Conservation (phyloP, 2,113 vertebrate species). For the Lasiurus borealis region DNA sequence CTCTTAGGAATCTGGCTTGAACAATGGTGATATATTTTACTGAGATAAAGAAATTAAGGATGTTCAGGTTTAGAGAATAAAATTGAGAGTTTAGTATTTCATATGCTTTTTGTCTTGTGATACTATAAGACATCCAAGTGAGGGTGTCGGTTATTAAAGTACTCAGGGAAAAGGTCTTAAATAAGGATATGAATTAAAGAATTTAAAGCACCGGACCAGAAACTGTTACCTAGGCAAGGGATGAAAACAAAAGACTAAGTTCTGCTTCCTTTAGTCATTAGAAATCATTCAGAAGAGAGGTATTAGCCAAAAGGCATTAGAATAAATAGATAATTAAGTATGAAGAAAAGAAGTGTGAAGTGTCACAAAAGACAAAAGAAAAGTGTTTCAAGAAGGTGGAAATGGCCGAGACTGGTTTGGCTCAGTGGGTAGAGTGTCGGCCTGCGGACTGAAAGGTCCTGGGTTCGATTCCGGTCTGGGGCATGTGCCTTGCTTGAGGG, state of each 20-base stretch:
- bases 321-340: background rate
- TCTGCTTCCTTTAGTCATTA: background rate
- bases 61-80: background rate
- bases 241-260: background rate
- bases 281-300: background rate
- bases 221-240: background rate
- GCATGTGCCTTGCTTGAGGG: no score
- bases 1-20: background rate
- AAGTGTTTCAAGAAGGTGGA: background rate
- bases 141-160: background rate
- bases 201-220: background rate
- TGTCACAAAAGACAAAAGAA: background rate
- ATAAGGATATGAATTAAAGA: background rate
- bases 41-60: background rate
- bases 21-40: background rate
- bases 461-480: no score
- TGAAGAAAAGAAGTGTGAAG: background rate
- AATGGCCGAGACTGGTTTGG: no score
- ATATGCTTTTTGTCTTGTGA: background rate
- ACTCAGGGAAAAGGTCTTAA: background rate
- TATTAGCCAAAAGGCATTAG: background rate
- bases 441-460: no score
- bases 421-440: no score
- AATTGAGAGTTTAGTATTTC: background rate
- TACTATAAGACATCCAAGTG: background rate